phyloP scores from a whole-genome alignment of 1,140 invertebrate species.

The Neodiprion fabricii region DNA sequence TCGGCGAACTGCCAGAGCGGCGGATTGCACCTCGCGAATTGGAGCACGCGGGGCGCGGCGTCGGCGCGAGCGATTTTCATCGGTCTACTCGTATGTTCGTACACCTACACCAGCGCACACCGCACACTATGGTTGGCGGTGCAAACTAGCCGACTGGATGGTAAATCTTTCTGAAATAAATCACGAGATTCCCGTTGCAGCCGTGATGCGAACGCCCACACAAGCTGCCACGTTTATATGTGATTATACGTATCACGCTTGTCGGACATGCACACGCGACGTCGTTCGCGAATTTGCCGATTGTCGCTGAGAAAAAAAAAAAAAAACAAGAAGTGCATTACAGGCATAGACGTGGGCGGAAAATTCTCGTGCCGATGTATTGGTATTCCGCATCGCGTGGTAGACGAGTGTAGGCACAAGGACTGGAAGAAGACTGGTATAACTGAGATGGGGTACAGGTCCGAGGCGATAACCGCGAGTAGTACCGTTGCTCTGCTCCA shows the following conservation, averaged over 20 bases:
- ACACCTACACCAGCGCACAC: too few relatives aligned
- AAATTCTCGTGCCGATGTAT: background rate
- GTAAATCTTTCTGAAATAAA: background rate
- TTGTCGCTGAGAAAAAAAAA: background rate
- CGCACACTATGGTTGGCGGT: too few relatives aligned
- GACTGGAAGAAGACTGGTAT: background rate
- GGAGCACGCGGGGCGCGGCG: background rate
- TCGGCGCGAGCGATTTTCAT: background rate
- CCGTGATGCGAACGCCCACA: background rate
- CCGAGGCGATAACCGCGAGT: background rate
- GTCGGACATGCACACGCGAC: too few relatives aligned
- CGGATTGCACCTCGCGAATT: background rate
- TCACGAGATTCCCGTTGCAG: background rate
- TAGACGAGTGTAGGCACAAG: too few relatives aligned
- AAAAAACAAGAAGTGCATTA: background rate
- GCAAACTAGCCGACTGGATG: too few relatives aligned
- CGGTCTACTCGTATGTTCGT: background rate
- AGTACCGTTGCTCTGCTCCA: constrained; percentile 53
- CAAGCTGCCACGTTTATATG: too few relatives aligned
- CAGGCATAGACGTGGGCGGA: background rate
- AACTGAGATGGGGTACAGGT: constrained; percentile 5
- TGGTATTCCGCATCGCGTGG: background rate
- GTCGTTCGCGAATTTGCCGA: too few relatives aligned
- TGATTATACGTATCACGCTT: too few relatives aligned
- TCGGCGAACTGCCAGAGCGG: background rate